Conservation (phyloP, 2,888 invertebrate species). For the Diaperis boleti region DNA sequence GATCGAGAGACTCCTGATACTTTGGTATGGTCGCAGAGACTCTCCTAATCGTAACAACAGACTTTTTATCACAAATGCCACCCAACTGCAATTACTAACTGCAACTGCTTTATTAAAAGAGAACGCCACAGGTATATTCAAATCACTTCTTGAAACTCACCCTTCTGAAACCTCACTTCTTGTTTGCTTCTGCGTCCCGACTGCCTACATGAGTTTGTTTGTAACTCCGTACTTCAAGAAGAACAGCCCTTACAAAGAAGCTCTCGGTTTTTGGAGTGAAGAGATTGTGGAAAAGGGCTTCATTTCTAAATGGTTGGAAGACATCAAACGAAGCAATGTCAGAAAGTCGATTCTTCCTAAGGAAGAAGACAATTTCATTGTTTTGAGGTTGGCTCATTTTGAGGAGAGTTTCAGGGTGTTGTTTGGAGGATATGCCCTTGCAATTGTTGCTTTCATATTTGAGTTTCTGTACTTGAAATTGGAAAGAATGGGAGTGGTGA, state of each 20-base stretch:
- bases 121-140: no score
- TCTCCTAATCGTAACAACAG: no score
- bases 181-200: background rate
- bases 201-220: slow-evolving; percentile 38
- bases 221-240: slow-evolving; percentile 47
- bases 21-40: no score
- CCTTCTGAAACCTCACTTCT: no score
- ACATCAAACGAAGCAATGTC: slow-evolving; percentile 37
- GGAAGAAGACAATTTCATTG: slow-evolving; percentile 27
- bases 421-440: slow-evolving; percentile 37
- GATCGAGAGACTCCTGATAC: no score
- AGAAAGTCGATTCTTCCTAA: slow-evolving; percentile 13
- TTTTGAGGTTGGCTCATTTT: slow-evolving; percentile 46
- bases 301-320: slow-evolving; percentile 47
- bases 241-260: slow-evolving; percentile 39
- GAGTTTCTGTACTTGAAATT: slow-evolving; percentile 43
- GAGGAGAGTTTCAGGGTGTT: slow-evolving; percentile 47
- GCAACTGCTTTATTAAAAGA: no score
- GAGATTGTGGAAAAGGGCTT: slow-evolving; percentile 50
- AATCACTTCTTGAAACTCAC: no score
- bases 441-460: slow-evolving; percentile 28
- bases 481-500: slow-evolving; percentile 12
- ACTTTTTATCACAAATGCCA: no score
- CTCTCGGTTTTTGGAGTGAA: slow-evolving; percentile 45
- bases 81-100: no score